Conservation (phyloP, 2,797 vertebrate species). For the Poecilia picta region DNA sequence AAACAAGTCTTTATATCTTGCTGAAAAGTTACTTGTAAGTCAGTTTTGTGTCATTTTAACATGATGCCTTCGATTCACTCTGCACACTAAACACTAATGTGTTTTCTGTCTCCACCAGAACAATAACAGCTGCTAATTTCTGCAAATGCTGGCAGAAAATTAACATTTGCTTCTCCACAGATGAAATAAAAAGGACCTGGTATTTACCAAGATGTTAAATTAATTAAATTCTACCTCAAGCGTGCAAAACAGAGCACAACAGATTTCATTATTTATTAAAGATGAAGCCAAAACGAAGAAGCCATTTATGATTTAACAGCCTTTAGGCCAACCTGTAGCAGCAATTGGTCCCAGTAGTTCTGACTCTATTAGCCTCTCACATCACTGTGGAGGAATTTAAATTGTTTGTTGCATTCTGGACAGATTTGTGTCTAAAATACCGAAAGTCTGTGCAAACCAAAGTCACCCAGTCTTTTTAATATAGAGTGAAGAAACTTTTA, state of each 20-base stretch:
- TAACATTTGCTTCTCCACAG: background rate
- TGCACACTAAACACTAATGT: background rate
- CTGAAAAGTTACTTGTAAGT: too few species aligned
- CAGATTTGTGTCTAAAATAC: background rate
- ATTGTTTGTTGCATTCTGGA: background rate
- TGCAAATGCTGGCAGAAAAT: background rate
- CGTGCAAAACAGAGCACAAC: background rate
- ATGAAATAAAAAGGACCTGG: background rate
- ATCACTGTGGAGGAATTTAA: background rate
- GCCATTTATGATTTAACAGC: background rate
- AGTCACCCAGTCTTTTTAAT: too few species aligned
- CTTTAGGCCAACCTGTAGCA: background rate
- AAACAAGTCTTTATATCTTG: too few species aligned
- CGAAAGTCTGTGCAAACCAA: background rate
- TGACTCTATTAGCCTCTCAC: background rate
- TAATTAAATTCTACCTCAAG: background rate
- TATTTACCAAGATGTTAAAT: background rate
- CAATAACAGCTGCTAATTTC: background rate
- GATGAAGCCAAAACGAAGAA: background rate
- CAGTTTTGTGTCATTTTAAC: too few species aligned
- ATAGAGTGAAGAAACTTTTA: too few species aligned
- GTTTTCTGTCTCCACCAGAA: background rate
- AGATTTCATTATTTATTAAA: conserved; percentile 8
- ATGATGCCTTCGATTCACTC: background rate
- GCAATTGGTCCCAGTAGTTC: background rate